phyloP scores from a whole-genome alignment of 2,888 invertebrate genomes.

The Agrotis segetum region DNA sequence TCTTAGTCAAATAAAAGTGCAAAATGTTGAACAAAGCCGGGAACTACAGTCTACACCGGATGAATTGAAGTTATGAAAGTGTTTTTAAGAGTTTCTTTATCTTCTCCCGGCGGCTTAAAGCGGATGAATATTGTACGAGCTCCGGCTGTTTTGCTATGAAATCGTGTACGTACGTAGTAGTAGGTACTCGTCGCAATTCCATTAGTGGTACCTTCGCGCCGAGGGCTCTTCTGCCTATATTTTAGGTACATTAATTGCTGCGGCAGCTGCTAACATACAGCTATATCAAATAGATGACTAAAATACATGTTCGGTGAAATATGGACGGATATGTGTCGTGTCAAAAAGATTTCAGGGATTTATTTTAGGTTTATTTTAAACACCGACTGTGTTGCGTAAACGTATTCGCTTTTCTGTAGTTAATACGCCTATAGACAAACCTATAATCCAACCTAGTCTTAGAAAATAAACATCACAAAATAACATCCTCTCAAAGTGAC shows the following conservation, averaged over 20 bases:
- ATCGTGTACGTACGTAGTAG: slow-evolving; percentile 27
- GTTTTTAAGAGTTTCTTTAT: slow-evolving; percentile 66
- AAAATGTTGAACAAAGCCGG: slow-evolving; percentile 45
- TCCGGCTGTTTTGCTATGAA: slow-evolving; percentile 50
- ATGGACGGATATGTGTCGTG: neutral
- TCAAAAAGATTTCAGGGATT: neutral
- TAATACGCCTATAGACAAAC: too few species aligned
- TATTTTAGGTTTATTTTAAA: neutral
- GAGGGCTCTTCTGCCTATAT: slow-evolving; percentile 11
- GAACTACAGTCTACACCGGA: slow-evolving; percentile 48
- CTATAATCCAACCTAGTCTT: too few species aligned
- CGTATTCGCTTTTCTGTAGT: neutral
- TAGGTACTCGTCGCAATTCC: slow-evolving; percentile 51
- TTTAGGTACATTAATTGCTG: slow-evolving; percentile 40
- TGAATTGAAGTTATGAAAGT: slow-evolving; percentile 67
- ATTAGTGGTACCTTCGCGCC: slow-evolving; percentile 38
- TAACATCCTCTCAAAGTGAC: neutral
- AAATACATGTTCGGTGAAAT: neutral
- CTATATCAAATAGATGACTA: neutral
- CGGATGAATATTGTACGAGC: slow-evolving; percentile 64
- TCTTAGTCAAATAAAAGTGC: slow-evolving; percentile 54
- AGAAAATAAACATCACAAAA: too few species aligned
- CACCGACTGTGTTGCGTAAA: neutral
- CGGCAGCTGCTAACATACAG: slow-evolving; percentile 16
- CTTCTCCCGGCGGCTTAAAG: slow-evolving; percentile 51